Percentiles rank a stretch among this genome's conserved stretches.
Conservation (phyloP, 2,113 vertebrate genomes). For the Pluvialis apricaria region DNA sequence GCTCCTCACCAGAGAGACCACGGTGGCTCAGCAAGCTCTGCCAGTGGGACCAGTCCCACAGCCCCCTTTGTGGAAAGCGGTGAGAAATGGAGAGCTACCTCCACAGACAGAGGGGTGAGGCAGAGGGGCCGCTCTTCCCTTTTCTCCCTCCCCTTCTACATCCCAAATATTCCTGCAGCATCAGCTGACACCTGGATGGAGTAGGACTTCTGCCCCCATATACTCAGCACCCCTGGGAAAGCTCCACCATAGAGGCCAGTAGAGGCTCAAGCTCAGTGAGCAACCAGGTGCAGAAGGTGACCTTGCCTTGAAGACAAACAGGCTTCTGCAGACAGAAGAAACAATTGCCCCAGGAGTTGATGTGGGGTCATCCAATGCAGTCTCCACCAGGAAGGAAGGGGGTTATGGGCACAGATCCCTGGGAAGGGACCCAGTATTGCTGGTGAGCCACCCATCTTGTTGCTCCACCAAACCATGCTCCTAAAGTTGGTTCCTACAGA, state of each 20-base stretch:
- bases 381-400: neutral
- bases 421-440: neutral
- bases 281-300: neutral
- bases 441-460: neutral
- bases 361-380: too few species aligned
- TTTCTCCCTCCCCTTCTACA: neutral
- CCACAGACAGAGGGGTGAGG: neutral
- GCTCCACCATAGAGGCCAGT: neutral
- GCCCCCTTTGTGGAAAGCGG: neutral
- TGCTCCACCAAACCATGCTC: neutral
- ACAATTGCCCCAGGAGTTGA: neutral
- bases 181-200: neutral
- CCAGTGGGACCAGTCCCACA: neutral
- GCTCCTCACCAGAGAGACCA: neutral
- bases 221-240: neutral
- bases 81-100: neutral
- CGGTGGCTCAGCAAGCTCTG: neutral
- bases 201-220: neutral
- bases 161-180: neutral
- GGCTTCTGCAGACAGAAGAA: neutral
- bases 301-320: neutral
- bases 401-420: neutral
- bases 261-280: neutral
- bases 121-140: neutral
- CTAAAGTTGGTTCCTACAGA: neutral